Base-by-base conservation (phyloP, 2,113 vertebrate genomes). In the Rhagologus leucostigma region DNA sequence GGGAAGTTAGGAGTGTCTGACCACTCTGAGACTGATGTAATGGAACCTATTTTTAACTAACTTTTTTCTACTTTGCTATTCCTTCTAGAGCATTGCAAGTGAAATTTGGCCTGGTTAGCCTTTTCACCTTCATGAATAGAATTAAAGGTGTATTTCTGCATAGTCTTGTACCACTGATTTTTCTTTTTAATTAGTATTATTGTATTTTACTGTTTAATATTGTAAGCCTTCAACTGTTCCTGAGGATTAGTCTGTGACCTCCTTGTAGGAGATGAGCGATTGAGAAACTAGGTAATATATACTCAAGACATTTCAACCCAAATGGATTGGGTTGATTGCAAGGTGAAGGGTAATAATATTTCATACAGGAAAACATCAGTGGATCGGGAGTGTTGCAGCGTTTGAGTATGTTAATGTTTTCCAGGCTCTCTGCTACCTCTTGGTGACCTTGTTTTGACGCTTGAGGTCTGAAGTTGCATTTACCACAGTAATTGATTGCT, bases 361-460 rank as follows among this genome's bases (percentile, higher is more conserved):
- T 93, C 55, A 74, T 81, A 55, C 71, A 63, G 68, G 60, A 92
- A 77, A 59, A 81, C n/a, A 42, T 65, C 20, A 47, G 55, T 86
- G 47, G 18, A 10, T 60, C 88, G 67, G 29, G 71, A 70, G 39
- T 29, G 33, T 88, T 82, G 60, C n/a, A 59, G 62, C 65, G 50
- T 77, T 85, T 53, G 75, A 76, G n/a, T 83, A 53, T 83, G 83
- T 67, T 93, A 97, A 96, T 88, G 68, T 63, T 90, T 94, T 83
- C 71, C 79, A 77, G 75, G 59, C 75, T 77, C 44, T 83, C 59
- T 91, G 64, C 77, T 81, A 81, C 87, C 86, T 94, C 62, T 91
- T 78, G 62, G 39, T 95, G 94, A 95, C 89, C 93, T 95, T 95
- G 84, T 85, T 95, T 87, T 92, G 84, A 91, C 78, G 47, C 42